Percentiles rank a stretch among this genome's conserved stretches.
Evolutionary conservation across 2,797 vertebrate species (phyloP).

Genomic region (Acropternis orthonyx): DNA sequence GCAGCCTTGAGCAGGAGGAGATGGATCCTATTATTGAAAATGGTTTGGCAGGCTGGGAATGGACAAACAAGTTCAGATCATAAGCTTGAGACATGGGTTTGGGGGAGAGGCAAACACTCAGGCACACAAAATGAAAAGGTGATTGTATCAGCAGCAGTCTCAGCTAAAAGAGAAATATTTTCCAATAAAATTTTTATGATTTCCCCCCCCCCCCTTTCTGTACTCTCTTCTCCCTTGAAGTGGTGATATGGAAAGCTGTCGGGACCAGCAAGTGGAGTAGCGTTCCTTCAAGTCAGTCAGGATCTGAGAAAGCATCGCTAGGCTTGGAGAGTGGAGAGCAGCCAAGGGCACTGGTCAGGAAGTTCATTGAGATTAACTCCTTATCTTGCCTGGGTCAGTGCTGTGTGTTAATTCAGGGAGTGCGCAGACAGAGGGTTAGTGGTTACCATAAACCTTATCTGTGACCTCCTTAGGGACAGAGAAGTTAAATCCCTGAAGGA

Average conservation of each 20-base stretch:
- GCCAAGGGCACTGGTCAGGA: background rate
- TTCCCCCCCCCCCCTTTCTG: background rate
- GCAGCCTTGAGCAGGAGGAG: slow-evolving; percentile 56
- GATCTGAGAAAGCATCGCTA: slow-evolving; percentile 23
- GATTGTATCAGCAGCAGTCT: slow-evolving; percentile 38
- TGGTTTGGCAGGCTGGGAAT: slow-evolving; percentile 65
- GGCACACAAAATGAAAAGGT: background rate
- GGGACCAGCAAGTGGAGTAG: slow-evolving; percentile 7
- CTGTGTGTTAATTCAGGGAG: background rate
- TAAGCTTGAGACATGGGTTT: slow-evolving; percentile 48
- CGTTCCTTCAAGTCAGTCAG: slow-evolving; percentile 20
- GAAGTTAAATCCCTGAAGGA: background rate
- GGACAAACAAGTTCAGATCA: slow-evolving; percentile 60
- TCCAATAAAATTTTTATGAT: slow-evolving; percentile 52
- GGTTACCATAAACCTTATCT: background rate
- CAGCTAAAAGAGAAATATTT: slow-evolving; percentile 63
- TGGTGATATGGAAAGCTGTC: slow-evolving; percentile 43
- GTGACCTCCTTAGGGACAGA: background rate
- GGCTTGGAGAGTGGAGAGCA: background rate
- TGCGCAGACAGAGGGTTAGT: background rate
- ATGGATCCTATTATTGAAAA: slow-evolving; percentile 66
- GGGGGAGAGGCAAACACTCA: background rate
- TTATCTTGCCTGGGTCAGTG: background rate
- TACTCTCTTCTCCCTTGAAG: slow-evolving; percentile 12
- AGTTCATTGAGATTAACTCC: background rate